Percentiles rank a stretch among this genome's conserved stretches.
These are phyloP conservation scores for Linnaemya vulpina DNA, from an alignment of 2,888 invertebrate genomes.

Conservation along the genomic window DNA sequence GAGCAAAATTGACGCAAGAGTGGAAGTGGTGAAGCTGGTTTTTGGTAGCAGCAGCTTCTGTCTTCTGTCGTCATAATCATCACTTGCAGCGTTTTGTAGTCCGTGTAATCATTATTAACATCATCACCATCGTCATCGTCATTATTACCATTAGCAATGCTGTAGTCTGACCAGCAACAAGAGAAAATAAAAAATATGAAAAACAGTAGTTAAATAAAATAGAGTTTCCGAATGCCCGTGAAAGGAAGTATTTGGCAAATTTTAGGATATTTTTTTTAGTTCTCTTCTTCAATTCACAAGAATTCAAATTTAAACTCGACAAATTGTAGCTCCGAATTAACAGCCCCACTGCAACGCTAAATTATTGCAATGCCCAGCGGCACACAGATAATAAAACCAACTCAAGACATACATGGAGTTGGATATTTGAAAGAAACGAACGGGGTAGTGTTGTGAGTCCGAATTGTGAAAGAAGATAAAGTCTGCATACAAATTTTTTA, in stretches of 20 bases:
- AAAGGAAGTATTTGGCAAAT: neutral
- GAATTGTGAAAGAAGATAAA: too few relatives aligned
- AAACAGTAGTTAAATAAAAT: neutral
- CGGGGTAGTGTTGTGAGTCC: too few relatives aligned
- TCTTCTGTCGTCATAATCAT: constrained; percentile 44
- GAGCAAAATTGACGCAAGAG: constrained; percentile 25
- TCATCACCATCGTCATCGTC: constrained; percentile 22
- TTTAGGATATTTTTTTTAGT: too few relatives aligned
- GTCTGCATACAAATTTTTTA: too few relatives aligned
- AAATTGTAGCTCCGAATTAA: too few relatives aligned
- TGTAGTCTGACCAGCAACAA: constrained; percentile 29
- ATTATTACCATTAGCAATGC: constrained; percentile 23
- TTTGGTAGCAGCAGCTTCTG: constrained; percentile 1
- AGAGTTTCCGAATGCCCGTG: constrained; percentile 2
- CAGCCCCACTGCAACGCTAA: too few relatives aligned
- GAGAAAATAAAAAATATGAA: neutral
- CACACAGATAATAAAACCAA: too few relatives aligned
- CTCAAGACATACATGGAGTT: too few relatives aligned
- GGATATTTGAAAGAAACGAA: too few relatives aligned
- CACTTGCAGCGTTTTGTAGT: constrained; percentile 11
- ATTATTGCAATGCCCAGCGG: too few relatives aligned
- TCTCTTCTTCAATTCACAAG: too few relatives aligned
- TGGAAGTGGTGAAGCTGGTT: constrained; percentile 14
- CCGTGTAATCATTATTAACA: constrained; percentile 26
- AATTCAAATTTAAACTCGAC: too few relatives aligned